These are phyloP conservation scores for Columba livia DNA, from an alignment of 2,113 vertebrate species.

Conservation along the genomic window DNA sequence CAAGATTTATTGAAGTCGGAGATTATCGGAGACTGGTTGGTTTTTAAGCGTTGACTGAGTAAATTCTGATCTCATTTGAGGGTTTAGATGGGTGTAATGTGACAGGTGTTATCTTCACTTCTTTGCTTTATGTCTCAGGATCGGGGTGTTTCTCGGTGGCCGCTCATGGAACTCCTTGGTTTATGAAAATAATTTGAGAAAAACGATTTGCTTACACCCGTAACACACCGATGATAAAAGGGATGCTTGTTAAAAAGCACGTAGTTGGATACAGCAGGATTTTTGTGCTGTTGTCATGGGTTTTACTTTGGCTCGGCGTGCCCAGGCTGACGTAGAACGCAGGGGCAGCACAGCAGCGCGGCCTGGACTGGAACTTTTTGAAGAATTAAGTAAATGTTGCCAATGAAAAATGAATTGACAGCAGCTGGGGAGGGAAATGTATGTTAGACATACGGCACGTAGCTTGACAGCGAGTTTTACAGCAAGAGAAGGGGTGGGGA, in stretches of 20 bases:
- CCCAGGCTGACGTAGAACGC: background rate
- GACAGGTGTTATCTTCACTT: background rate
- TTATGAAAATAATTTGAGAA: background rate
- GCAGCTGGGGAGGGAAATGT: fast-evolving
- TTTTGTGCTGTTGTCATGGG: fast-evolving
- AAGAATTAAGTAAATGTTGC: background rate
- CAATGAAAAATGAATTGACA: background rate
- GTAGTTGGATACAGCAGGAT: background rate
- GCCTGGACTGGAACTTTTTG: background rate
- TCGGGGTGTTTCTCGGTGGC: background rate
- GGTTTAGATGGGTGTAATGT: background rate
- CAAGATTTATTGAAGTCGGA: background rate
- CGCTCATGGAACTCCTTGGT: background rate
- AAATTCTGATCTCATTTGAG: background rate
- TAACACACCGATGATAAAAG: background rate
- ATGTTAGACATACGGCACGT: fast-evolving
- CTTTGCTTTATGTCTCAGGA: background rate
- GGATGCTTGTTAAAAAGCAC: background rate
- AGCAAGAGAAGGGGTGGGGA: background rate
- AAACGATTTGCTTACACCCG: background rate
- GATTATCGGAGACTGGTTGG: background rate
- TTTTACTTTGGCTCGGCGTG: background rate
- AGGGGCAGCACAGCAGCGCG: background rate
- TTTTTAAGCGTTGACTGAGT: background rate
- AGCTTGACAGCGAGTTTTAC: fast-evolving